A percentile compares a stretch with the other conserved stretches of the same genome.
Conservation (phyloP, 2,888 invertebrate species). For the Drosophila phalerata region DNA sequence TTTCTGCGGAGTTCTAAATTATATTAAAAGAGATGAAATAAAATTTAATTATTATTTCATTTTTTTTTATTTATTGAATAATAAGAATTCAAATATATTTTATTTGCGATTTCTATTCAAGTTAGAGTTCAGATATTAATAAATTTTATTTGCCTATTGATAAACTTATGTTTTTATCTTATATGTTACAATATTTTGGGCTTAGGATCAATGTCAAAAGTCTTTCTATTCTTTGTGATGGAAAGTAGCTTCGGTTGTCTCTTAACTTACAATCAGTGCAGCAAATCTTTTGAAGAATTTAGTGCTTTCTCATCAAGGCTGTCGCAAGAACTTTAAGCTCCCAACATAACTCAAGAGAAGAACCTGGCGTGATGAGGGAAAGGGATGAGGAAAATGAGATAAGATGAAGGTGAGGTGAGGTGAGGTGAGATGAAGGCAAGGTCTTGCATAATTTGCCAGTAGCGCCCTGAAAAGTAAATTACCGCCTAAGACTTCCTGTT, state of each 20-base stretch:
- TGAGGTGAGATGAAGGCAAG: slow-evolving; percentile 8
- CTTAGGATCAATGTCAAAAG: background rate
- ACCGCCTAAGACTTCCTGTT: slow-evolving; percentile 77
- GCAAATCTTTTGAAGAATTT: slow-evolving; percentile 55
- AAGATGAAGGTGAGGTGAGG: background rate
- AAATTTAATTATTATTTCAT: too few relatives aligned
- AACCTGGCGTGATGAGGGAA: background rate
- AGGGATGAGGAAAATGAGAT: slow-evolving; percentile 1
- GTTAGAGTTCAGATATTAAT: background rate
- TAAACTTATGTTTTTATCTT: too few relatives aligned
- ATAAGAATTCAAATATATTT: background rate
- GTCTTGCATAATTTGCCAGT: slow-evolving; percentile 77
- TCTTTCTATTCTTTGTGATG: background rate
- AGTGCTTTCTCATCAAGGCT: slow-evolving; percentile 51
- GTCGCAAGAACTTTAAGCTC: slow-evolving; percentile 58
- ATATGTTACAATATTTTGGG: too few relatives aligned
- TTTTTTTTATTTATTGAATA: background rate
- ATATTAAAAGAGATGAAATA: background rate
- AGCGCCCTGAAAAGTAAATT: slow-evolving; percentile 75
- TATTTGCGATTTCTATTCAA: too few relatives aligned
- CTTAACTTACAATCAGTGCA: slow-evolving; percentile 42
- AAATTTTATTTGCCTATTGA: background rate
- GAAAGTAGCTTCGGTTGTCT: slow-evolving; percentile 4
- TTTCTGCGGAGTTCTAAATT: background rate
- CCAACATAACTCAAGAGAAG: slow-evolving; percentile 46